Base-by-base conservation (phyloP, 2,888 invertebrate species). In the Digitonthophagus gazella region DNA sequence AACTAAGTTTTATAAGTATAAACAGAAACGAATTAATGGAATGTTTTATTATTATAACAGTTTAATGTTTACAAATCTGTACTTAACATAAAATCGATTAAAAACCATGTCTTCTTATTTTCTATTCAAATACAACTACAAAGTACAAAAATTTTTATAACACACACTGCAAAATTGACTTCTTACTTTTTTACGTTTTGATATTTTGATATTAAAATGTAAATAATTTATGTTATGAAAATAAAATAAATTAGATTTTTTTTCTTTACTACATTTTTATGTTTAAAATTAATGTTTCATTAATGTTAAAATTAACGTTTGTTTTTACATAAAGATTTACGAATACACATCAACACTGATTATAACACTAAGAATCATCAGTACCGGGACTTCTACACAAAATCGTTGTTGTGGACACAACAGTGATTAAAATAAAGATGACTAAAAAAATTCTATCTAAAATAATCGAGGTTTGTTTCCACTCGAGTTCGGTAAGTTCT, bases 401-500 rank as follows among this genome's bases (percentile, higher is more conserved):
- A 75, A 94, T 93, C 72, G 92, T 90, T 0, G 91, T 90, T 0
- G 93, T 93, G n/a, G 93, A 89, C 73, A 92, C 88, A 64, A 89
- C 86, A 5, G 93, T 93, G 67, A 91, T 89, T 71, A 93, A 83
- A 71, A 92, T 88, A 81, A 94, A 94, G 16, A 92, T 87, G 69
- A 90, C 90, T 14, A 94, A 86, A 0, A 94, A 85, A 2, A 92
- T 88, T 55, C 92, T 86, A 81, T 96, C 96, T 70, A 94, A 89
- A 11, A 96, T 94, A 66, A 95, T 88, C 0, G 95, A 94, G 71
- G 92, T 87, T 77, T 89, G 89, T 75, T 90, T 93, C 95, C 95
- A 96, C 80, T 96, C 95, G 67, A 93, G 83, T 78, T 93, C 92
- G 71, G 92, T 91, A 64, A 90, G 86, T 76, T 95, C 94, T 66